A percentile compares a stretch with the other conserved stretches of the same genome.
phyloP scores from a whole-genome alignment of 1,140 invertebrate genomes.

The Lasioglossum baleicum region DNA sequence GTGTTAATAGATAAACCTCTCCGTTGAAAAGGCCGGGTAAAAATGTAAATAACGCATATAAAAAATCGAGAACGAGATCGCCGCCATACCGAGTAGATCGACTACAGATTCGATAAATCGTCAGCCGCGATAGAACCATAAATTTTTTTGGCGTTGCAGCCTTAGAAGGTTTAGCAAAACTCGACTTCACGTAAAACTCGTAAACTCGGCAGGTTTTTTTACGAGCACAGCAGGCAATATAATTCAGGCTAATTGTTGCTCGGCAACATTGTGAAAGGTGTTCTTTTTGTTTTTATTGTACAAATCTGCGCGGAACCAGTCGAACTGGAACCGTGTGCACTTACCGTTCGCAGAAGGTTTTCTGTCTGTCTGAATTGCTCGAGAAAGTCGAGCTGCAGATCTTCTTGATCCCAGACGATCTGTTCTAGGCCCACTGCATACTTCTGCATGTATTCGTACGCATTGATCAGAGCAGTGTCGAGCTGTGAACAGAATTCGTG shows the following conservation, averaged over 20 bases:
- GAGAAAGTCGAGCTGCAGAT: constrained; percentile 78
- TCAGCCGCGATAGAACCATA: constrained; percentile 61
- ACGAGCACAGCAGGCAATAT: constrained; percentile 40
- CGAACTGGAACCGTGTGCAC: constrained; percentile 42
- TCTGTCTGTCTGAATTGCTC: constrained; percentile 82
- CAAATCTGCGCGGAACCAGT: background rate
- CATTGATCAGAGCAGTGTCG: constrained; percentile 79
- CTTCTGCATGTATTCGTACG: constrained; percentile 84
- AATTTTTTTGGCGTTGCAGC: constrained; percentile 45
- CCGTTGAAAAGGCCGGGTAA: too few species aligned
- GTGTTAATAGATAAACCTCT: too few species aligned
- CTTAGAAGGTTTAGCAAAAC: constrained; percentile 28
- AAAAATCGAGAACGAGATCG: too few species aligned
- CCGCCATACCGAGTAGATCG: background rate
- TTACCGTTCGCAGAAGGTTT: constrained; percentile 81
- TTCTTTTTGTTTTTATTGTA: constrained; percentile 10
- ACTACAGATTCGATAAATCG: too few species aligned
- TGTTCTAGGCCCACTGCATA: constrained; percentile 85
- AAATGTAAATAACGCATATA: too few species aligned
- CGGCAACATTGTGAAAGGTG: constrained; percentile 59
- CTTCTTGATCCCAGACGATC: constrained; percentile 83
- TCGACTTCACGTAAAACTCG: constrained; percentile 60
- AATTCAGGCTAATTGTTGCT: constrained; percentile 52
- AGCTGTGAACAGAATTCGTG: constrained; percentile 77
- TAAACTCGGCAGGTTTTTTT: constrained; percentile 70